Base-by-base conservation (phyloP, 2,797 vertebrate species). In the Chelon auratus region DNA sequence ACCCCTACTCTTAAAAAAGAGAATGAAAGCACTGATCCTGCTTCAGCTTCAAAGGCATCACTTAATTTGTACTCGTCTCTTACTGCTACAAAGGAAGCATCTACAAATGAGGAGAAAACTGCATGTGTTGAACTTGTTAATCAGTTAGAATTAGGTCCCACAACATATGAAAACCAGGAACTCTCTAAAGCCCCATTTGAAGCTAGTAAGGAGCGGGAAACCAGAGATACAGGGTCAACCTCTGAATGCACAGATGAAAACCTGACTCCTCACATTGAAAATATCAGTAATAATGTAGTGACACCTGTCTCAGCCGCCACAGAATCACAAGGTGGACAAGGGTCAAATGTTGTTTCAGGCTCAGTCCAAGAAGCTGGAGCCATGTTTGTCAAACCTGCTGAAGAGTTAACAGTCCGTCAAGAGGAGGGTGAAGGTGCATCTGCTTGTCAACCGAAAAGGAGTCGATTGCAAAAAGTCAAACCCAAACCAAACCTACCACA, bases 401-500 rank as follows among this genome's bases (percentile, higher is more conserved):
- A 78, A 17, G 52, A 77, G 40, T 45, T 39, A 36, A 13, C 77
- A 9, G 17, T 20, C 39, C 39, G n/a, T 62, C 72, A 62, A 70
- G 63, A 62, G 56, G 30, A 47, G 5, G 62, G 8, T 4, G 12
- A 66, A 53, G 39, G 10, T 0, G 0, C 1, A 24, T 47, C 70
- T 9, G 6, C 69, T 20, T 11, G 0, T 40, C 39, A 24, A 17
- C 9, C 18, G 0, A 77, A 13, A 17, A 81, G 9, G 24, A 26
- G 57, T 22, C 42, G 43, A 43, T 77, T 71, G 10, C 57, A 42
- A 8, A 84, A 70, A 62, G 24, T 62, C 7, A 84, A 83, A 79
- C 80, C 81, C 12, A 79, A 83, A 83, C 78, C 83, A 24, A 77
- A 77, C 14, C 9, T 87, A 5, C 9, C 26, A 26, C 74, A 59